Evolutionary conservation across 2,113 vertebrate genomes (phyloP).

Genomic region (Semnornis frantzii): DNA sequence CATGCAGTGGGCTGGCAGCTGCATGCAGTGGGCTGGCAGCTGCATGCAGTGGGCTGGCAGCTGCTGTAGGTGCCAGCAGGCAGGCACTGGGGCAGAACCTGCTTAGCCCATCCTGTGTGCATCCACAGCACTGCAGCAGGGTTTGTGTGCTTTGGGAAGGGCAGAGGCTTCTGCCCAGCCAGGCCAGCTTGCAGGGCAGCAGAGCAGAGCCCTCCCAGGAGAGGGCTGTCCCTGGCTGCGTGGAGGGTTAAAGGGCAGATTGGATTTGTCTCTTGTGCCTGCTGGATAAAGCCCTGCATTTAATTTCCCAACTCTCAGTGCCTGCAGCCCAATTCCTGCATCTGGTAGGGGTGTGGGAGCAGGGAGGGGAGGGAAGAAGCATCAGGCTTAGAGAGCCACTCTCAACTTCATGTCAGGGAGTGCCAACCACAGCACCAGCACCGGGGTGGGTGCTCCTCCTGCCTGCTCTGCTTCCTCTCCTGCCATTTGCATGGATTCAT

Average conservation of each 20-base stretch:
- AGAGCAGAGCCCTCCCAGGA: neutral
- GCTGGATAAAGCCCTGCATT: no score
- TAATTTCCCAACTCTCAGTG: slow-evolving; percentile 13
- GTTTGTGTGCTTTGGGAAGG: neutral
- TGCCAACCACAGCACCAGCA: neutral
- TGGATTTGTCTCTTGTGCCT: slow-evolving; percentile 50
- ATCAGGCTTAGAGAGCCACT: neutral
- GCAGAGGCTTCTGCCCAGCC: neutral
- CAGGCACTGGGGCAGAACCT: neutral
- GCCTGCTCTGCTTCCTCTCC: neutral
- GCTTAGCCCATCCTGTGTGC: neutral
- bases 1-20: neutral
- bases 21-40: no score
- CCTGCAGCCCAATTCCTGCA: slow-evolving; percentile 26
- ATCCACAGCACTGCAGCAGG: neutral
- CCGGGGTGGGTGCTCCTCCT: neutral
- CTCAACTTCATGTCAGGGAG: neutral
- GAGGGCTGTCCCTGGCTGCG: neutral
- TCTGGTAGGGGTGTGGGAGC: neutral
- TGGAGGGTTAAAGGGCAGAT: slow-evolving; percentile 17
- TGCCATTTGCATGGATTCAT: neutral
- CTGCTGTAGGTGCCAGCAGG: accelerated
- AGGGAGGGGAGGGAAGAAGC: neutral
- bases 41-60: accelerated
- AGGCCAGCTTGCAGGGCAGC: neutral